phyloP scores from a whole-genome alignment of 2,113 vertebrate genomes.

The Beaufortia kweichowensis region DNA sequence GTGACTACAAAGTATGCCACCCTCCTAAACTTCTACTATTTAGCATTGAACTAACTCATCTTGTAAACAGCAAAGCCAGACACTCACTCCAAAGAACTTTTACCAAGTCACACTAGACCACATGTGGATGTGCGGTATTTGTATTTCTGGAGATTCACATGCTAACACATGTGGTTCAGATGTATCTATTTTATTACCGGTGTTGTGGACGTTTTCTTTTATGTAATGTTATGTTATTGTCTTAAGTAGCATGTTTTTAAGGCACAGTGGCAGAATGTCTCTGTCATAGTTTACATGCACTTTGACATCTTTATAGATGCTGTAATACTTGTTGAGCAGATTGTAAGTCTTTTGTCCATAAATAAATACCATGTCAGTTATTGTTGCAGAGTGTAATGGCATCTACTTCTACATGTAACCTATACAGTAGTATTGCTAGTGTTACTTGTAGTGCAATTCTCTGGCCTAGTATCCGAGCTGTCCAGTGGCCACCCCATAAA shows the following conservation, averaged over 20 bases:
- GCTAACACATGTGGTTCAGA: not conserved
- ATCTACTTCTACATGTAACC: not conserved
- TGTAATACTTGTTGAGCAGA: too few relatives aligned
- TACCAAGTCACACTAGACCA: slow-evolving; percentile 36
- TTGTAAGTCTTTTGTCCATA: too few relatives aligned
- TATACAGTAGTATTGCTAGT: too few relatives aligned
- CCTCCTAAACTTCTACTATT: slow-evolving; percentile 44
- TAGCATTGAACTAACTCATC: slow-evolving; percentile 40
- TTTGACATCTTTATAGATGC: too few relatives aligned
- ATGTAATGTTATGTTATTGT: too few relatives aligned
- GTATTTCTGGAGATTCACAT: not conserved
- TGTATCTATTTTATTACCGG: not conserved
- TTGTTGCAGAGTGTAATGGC: too few relatives aligned
- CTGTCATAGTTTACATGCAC: too few relatives aligned
- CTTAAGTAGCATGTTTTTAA: too few relatives aligned
- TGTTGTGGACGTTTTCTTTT: not conserved
- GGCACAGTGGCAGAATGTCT: too few relatives aligned
- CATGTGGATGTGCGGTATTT: not conserved
- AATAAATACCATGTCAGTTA: too few relatives aligned
- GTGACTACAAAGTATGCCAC: slow-evolving; percentile 43
- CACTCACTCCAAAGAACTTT: not conserved
- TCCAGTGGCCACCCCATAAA: slow-evolving; percentile 37
- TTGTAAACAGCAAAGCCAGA: slow-evolving; percentile 51
- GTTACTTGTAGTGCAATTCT: slow-evolving; percentile 15
- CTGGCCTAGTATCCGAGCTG: not conserved